phyloP scores from a whole-genome alignment of 2,888 invertebrate genomes.

The Tuta absoluta region DNA sequence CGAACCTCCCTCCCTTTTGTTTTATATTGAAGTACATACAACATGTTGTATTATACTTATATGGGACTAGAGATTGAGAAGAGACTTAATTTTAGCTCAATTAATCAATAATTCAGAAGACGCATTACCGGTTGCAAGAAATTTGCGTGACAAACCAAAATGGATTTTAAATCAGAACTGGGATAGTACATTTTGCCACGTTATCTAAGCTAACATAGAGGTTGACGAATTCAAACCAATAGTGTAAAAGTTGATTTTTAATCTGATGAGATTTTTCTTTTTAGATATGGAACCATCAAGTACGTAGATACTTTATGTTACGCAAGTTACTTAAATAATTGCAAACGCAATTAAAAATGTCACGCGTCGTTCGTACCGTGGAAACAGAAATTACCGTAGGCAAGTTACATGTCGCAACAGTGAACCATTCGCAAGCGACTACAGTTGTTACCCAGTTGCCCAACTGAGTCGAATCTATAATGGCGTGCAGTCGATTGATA shows the following conservation, averaged over 20 bases:
- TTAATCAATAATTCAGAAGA: background rate
- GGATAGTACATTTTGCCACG: no score
- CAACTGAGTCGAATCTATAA: slow-evolving; percentile 47
- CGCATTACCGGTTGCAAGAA: background rate
- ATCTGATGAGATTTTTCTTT: no score
- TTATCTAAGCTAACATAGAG: no score
- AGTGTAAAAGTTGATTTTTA: no score
- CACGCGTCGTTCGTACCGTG: slow-evolving; percentile 13
- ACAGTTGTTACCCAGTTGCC: slow-evolving; percentile 26
- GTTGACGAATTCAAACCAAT: no score
- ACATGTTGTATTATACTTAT: background rate
- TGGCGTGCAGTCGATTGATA: slow-evolving; percentile 33
- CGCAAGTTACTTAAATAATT: background rate
- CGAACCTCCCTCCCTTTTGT: slow-evolving; percentile 55
- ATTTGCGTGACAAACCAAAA: background rate
- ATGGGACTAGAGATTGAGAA: slow-evolving; percentile 1
- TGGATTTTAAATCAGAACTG: no score
- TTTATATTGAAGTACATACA: slow-evolving; percentile 38
- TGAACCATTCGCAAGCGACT: slow-evolving; percentile 3
- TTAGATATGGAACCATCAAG: background rate
- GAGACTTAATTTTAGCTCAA: background rate
- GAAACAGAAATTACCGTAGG: slow-evolving; percentile 11
- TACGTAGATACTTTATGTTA: background rate
- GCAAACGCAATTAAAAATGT: slow-evolving; percentile 24
- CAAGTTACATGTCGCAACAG: slow-evolving; percentile 23